Evolutionary conservation across 2,797 vertebrate genomes (phyloP).

Genomic region (Bryconaethiops microstoma): DNA sequence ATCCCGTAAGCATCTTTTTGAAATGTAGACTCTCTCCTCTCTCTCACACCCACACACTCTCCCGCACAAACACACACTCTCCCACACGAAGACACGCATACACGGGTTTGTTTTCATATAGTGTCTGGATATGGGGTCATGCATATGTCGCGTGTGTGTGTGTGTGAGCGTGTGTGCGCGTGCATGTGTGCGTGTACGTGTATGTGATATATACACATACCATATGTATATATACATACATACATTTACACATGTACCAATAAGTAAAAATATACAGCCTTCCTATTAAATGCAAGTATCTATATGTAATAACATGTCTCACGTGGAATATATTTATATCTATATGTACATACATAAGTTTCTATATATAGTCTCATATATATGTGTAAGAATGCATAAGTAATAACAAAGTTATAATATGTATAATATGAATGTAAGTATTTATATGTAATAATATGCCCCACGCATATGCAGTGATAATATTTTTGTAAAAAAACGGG

Average conservation of each 20-base stretch:
- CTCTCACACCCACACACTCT: conserved; percentile 9
- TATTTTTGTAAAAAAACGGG: neutral
- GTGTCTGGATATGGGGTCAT: neutral
- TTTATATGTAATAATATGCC: too few species aligned
- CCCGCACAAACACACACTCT: conserved; percentile 22
- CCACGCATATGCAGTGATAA: neutral
- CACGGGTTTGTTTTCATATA: neutral
- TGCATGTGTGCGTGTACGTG: too few species aligned
- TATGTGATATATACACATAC: too few species aligned
- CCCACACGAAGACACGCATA: neutral
- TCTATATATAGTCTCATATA: too few species aligned
- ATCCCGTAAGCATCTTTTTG: conserved; percentile 56
- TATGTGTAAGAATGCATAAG: too few species aligned
- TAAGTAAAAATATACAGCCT: too few species aligned
- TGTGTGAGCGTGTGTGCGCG: too few species aligned
- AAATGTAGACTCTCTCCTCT: conserved; percentile 44
- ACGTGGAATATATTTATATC: neutral
- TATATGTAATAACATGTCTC: neutral
- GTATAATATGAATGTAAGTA: too few species aligned
- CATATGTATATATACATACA: neutral
- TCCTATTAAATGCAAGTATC: neutral
- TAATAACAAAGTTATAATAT: too few species aligned
- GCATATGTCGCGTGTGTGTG: neutral
- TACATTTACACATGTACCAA: neutral
- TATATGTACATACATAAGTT: neutral